These are phyloP conservation scores for Epirrhoe tristata DNA, from an alignment of 2,888 invertebrate species.

Conservation along the genomic window DNA sequence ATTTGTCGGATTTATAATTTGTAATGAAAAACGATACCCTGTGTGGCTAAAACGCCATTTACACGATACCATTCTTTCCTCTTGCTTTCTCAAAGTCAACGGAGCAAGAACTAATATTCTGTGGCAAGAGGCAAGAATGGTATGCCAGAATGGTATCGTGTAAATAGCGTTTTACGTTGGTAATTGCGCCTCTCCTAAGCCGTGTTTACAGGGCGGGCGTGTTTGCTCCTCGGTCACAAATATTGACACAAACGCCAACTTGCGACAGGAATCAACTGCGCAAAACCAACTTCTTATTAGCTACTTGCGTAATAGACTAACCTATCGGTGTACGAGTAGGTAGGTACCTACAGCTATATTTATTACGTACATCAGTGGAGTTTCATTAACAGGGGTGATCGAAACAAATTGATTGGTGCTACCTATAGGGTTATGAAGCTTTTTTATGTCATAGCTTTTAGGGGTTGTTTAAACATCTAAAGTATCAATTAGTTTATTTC, in stretches of 20 bases:
- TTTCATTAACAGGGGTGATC: no score
- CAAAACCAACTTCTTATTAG: slow-evolving; percentile 46
- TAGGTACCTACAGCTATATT: background rate
- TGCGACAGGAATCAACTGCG: slow-evolving; percentile 60
- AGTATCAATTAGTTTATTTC: no score
- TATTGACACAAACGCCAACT: slow-evolving; percentile 71
- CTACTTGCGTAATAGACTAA: slow-evolving; percentile 21
- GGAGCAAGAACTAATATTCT: no score
- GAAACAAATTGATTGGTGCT: no score
- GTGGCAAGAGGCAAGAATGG: no score
- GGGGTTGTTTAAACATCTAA: no score
- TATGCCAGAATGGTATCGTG: no score
- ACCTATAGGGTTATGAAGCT: no score
- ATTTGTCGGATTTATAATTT: slow-evolving; percentile 28
- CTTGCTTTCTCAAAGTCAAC: no score
- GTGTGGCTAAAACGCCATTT: slow-evolving; percentile 13
- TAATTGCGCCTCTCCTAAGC: slow-evolving; percentile 64
- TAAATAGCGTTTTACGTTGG: slow-evolving; percentile 24
- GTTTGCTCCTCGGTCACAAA: slow-evolving; percentile 61
- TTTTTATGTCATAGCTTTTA: no score
- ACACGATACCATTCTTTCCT: no score
- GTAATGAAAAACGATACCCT: slow-evolving; percentile 30
- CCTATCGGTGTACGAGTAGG: background rate
- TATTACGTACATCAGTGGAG: no score
- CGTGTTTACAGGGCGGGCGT: slow-evolving; percentile 57